Percentiles rank a stretch among this genome's conserved stretches.
phyloP scores from a whole-genome alignment of 2,888 invertebrate species.

The Aphodius granarius region DNA sequence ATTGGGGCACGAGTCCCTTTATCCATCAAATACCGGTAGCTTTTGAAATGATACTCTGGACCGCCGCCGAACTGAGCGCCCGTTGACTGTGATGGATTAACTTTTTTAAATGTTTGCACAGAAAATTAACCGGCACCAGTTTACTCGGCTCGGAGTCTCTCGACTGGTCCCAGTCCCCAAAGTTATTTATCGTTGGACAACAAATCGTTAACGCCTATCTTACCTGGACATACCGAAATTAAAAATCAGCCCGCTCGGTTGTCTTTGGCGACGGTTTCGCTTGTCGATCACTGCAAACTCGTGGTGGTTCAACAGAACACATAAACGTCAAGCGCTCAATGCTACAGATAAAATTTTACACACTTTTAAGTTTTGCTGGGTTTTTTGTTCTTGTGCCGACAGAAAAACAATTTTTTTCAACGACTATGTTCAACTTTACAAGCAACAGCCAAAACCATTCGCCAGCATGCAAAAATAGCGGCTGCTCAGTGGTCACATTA shows the following conservation, averaged over 20 bases:
- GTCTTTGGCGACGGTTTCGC: not conserved
- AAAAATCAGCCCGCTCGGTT: slow-evolving; percentile 1
- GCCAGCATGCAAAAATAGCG: too few species aligned
- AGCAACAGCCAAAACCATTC: too few species aligned
- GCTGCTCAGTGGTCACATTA: too few species aligned
- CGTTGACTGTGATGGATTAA: slow-evolving; percentile 34
- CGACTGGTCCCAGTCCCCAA: slow-evolving; percentile 16
- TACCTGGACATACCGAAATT: slow-evolving; percentile 16
- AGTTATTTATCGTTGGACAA: slow-evolving; percentile 48
- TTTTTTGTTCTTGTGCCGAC: not conserved
- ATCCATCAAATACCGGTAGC: slow-evolving; percentile 33
- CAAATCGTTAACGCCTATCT: slow-evolving; percentile 43
- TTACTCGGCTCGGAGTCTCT: not conserved
- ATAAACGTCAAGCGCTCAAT: slow-evolving; percentile 42
- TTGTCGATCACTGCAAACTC: slow-evolving; percentile 8
- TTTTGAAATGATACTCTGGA: slow-evolving; percentile 27
- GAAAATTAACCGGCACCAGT: slow-evolving; percentile 46
- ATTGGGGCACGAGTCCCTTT: not conserved
- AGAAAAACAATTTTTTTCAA: not conserved
- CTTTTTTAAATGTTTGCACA: slow-evolving; percentile 46
- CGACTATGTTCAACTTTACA: too few species aligned
- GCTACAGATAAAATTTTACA: slow-evolving; percentile 43
- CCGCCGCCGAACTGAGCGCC: not conserved
- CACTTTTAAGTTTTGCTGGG: slow-evolving; percentile 41
- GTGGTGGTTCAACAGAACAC: slow-evolving; percentile 27